These are phyloP conservation scores for Eupithecia insigniata DNA, from an alignment of 2,888 invertebrate genomes.

Conservation along the genomic window DNA sequence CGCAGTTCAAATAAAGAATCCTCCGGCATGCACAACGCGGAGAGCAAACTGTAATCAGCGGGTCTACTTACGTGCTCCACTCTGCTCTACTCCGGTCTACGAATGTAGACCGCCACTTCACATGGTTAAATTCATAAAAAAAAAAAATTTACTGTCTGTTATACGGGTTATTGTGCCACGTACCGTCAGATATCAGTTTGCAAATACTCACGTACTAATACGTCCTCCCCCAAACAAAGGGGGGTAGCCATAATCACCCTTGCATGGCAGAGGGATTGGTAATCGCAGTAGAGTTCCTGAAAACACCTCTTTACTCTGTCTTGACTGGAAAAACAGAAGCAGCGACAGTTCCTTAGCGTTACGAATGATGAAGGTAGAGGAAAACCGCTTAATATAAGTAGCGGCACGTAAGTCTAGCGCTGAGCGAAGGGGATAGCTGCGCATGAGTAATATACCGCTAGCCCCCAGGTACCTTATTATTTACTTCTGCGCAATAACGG, in stretches of 20 bases:
- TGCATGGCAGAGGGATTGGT: too few species aligned
- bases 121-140: not conserved
- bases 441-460: too few species aligned
- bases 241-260: not conserved
- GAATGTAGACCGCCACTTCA: not conserved
- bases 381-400: too few species aligned
- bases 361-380: too few species aligned
- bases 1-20: constrained; percentile 47
- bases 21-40: constrained; percentile 38
- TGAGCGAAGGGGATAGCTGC: too few species aligned
- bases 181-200: not conserved
- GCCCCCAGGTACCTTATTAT: too few species aligned
- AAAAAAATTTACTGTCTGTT: not conserved
- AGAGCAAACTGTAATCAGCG: constrained; percentile 44
- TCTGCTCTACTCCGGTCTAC: not conserved
- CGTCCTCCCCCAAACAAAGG: not conserved
- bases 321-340: too few species aligned
- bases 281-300: too few species aligned
- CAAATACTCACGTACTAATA: not conserved
- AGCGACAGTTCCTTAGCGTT: too few species aligned
- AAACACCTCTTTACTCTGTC: too few species aligned
- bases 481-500: too few species aligned
- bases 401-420: too few species aligned
- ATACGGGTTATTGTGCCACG: not conserved
- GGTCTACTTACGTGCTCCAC: constrained; percentile 8